phyloP scores from a whole-genome alignment of 2,797 vertebrate species.

The Loriculus beryllinus region DNA sequence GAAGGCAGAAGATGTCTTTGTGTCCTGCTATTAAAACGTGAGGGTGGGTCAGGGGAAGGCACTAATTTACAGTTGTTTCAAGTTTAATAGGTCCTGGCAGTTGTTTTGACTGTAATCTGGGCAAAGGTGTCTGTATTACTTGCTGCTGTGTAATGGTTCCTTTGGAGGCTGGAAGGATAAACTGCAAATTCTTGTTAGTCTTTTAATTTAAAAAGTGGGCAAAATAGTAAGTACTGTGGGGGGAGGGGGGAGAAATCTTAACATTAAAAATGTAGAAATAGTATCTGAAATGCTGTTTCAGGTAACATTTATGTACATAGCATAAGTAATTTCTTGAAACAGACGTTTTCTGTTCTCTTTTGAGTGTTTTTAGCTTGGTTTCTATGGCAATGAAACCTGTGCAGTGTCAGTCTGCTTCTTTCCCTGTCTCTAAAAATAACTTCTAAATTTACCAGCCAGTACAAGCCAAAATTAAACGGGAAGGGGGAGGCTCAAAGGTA shows the following conservation, averaged over 20 bases:
- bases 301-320: neutral
- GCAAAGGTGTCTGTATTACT: neutral
- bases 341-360: slow-evolving; percentile 20
- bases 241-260: neutral
- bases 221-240: neutral
- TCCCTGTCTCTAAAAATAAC: slow-evolving; percentile 26
- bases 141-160: neutral
- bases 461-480: neutral
- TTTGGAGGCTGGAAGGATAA: neutral
- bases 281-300: neutral
- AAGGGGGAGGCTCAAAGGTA: neutral
- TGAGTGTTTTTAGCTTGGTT: slow-evolving; percentile 43
- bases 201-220: neutral
- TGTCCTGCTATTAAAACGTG: neutral
- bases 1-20: neutral
- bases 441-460: slow-evolving; percentile 33
- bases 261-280: too few relatives aligned
- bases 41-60: neutral
- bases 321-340: neutral
- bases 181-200: neutral
- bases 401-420: slow-evolving; percentile 15
- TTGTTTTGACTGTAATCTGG: neutral
- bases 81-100: neutral
- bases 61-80: neutral
- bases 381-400: slow-evolving; percentile 50